Percentiles rank a stretch among this genome's conserved stretches.
Evolutionary conservation across 2,888 invertebrate genomes (phyloP).

Genomic region (Adineta ricciae): DNA sequence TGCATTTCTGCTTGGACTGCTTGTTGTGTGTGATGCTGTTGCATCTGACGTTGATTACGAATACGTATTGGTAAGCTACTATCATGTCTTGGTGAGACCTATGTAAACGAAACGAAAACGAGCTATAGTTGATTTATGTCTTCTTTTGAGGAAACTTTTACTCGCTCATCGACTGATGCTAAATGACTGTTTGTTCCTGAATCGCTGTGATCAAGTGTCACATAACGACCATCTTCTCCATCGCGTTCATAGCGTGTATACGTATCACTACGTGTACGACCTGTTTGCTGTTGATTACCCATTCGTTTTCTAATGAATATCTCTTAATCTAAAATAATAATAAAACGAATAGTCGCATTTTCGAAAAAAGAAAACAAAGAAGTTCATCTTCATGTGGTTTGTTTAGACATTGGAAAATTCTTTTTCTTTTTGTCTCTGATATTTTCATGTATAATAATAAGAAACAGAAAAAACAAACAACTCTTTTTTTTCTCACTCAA

Average conservation of each 20-base stretch:
- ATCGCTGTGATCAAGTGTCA: background rate
- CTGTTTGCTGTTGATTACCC: background rate
- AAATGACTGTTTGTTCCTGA: background rate
- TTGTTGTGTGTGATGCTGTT: background rate
- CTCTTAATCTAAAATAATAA: background rate
- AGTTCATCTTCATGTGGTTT: background rate
- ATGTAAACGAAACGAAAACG: background rate
- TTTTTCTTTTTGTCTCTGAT: background rate
- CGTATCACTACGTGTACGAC: background rate
- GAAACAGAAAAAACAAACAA: background rate
- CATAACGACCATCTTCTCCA: conserved; percentile 10
- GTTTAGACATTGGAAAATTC: background rate
- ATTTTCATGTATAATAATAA: background rate
- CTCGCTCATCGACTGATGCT: background rate
- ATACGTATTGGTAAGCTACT: background rate
- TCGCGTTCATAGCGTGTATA: background rate
- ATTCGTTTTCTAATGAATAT: background rate
- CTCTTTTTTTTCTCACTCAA: background rate
- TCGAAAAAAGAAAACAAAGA: background rate
- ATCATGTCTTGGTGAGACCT: background rate
- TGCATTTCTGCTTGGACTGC: background rate
- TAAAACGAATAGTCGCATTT: background rate
- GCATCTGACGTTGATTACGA: background rate
- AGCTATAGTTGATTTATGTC: background rate
- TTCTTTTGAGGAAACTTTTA: background rate